These are phyloP conservation scores for Xestia sexstrigata DNA, from an alignment of 2,888 invertebrate species.

Conservation along the genomic window DNA sequence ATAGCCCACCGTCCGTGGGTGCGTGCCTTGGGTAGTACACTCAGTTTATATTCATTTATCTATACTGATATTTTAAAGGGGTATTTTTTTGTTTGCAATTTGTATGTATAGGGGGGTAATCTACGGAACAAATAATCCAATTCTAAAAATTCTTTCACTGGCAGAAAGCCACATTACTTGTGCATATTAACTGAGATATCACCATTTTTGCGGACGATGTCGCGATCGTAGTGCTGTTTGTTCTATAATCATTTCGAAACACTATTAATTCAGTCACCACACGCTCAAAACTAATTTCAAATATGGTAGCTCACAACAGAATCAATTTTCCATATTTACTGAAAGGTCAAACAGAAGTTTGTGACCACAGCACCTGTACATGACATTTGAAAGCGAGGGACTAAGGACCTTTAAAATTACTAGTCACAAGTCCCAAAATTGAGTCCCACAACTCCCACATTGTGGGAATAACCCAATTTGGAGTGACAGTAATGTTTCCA, in stretches of 20 bases:
- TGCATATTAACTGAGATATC: too few species aligned
- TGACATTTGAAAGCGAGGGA: slow-evolving; percentile 76
- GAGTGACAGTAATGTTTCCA: slow-evolving; percentile 67
- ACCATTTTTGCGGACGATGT: too few species aligned
- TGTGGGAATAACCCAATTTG: slow-evolving; percentile 76
- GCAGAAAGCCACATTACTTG: too few species aligned
- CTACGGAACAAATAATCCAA: too few species aligned
- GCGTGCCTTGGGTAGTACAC: too few species aligned
- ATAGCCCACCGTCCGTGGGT: too few species aligned
- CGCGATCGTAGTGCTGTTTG: too few species aligned
- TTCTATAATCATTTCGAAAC: not conserved
- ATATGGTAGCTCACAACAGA: slow-evolving; percentile 28
- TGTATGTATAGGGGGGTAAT: too few species aligned
- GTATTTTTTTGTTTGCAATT: too few species aligned
- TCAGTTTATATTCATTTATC: too few species aligned
- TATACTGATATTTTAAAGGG: too few species aligned
- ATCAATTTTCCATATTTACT: slow-evolving; percentile 65
- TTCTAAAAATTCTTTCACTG: too few species aligned
- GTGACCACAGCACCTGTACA: slow-evolving; percentile 78
- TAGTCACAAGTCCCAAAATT: slow-evolving; percentile 75
- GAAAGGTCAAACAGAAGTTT: slow-evolving; percentile 51
- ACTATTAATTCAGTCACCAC: not conserved
- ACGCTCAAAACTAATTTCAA: slow-evolving; percentile 37
- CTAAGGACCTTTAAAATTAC: slow-evolving; percentile 78
- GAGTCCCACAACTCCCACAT: slow-evolving; percentile 76